These are phyloP conservation scores for Parasteatoda lunata DNA, from an alignment of 2,888 invertebrate genomes.

Conservation along the genomic window DNA sequence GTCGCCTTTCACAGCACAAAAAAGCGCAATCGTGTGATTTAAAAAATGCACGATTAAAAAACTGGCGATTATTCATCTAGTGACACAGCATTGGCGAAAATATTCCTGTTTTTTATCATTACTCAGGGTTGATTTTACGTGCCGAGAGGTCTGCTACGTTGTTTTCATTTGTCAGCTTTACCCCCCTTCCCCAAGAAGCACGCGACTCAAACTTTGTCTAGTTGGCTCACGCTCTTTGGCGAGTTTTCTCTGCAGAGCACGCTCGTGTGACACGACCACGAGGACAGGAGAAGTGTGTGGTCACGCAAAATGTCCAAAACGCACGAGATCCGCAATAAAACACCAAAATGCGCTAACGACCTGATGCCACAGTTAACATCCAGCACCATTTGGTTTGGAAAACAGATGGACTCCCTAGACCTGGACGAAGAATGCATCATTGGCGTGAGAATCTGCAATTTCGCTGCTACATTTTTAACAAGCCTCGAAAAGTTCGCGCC, in stretches of 20 bases:
- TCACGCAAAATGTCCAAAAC: conserved; percentile 56
- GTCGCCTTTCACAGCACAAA: background rate
- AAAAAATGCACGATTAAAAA: no score
- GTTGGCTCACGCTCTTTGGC: background rate
- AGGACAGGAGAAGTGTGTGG: conserved; percentile 14
- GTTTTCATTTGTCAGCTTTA: conserved; percentile 57
- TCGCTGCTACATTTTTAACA: conserved; percentile 54
- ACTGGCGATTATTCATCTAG: background rate
- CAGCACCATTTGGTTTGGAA: background rate
- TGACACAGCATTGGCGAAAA: background rate
- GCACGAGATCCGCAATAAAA: conserved; percentile 65
- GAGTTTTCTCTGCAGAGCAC: background rate
- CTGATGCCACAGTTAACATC: conserved; percentile 26
- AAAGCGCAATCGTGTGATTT: background rate
- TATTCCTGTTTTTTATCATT: background rate
- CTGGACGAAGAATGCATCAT: background rate
- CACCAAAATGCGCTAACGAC: conserved; percentile 64
- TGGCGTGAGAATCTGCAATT: conserved; percentile 60
- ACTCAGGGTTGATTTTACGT: conserved; percentile 26
- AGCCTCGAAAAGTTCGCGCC: background rate
- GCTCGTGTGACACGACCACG: conserved; percentile 31
- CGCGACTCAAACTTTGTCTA: background rate
- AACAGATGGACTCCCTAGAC: background rate
- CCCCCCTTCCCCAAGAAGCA: conserved; percentile 1
- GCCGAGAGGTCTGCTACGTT: conserved; percentile 41